phyloP scores from a whole-genome alignment of 2,888 invertebrate species.

The Amorpha juglandis region DNA sequence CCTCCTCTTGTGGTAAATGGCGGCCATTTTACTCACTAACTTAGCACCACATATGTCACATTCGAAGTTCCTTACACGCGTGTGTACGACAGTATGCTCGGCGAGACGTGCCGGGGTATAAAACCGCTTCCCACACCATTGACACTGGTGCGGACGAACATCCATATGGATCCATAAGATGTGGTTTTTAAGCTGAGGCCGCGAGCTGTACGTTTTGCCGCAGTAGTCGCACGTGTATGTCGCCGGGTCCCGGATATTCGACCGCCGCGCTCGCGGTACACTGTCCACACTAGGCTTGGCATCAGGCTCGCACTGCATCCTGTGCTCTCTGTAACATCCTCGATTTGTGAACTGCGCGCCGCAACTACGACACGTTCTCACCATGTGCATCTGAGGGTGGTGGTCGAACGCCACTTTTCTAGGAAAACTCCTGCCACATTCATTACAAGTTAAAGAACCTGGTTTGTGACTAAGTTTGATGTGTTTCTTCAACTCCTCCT shows the following conservation, averaged over 20 bases:
- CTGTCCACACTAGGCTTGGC: conserved; percentile 62
- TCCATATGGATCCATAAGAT: conserved; percentile 80
- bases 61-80: conserved; percentile 77
- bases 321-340: conserved; percentile 70
- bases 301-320: conserved; percentile 68
- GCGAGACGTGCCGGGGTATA: conserved; percentile 78
- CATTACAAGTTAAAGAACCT: conserved; percentile 59
- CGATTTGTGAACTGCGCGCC: conserved; percentile 69
- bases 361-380: conserved; percentile 67
- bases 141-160: conserved; percentile 77
- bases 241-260: conserved; percentile 71
- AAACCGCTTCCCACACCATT: conserved; percentile 79
- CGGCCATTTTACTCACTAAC: conserved; percentile 75
- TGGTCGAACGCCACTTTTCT: conserved; percentile 61
- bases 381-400: conserved; percentile 72
- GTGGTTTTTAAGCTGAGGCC: conserved; percentile 74
- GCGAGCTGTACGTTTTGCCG: conserved; percentile 63
- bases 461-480: conserved; percentile 54
- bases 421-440: conserved; percentile 68
- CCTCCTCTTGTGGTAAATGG: conserved; percentile 72
- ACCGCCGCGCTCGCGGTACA: conserved; percentile 58
- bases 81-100: conserved; percentile 81
- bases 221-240: conserved; percentile 73
- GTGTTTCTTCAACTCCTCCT: conserved; percentile 54
- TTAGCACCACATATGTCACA: conserved; percentile 81